These are phyloP conservation scores for Porites evermanni DNA, from an alignment of 92 coral and sea anemone genomes.

Conservation along the genomic window DNA sequence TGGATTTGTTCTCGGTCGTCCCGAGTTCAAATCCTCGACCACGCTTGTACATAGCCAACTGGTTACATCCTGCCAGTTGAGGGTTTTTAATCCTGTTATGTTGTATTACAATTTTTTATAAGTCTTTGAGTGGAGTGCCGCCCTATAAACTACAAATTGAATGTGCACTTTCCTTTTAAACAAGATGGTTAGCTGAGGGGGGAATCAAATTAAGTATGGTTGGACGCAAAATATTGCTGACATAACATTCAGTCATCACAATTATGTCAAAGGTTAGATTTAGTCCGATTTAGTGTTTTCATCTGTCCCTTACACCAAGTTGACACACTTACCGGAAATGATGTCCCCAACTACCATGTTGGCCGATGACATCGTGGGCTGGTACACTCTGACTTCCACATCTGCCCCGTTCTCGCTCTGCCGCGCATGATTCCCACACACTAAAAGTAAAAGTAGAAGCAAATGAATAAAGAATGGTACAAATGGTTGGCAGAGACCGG, in stretches of 20 bases:
- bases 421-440: constrained; percentile 17
- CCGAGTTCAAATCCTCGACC: too few species aligned
- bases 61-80: too few species aligned
- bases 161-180: too few species aligned
- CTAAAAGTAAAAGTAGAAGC: constrained; percentile 24
- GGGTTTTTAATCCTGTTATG: too few species aligned
- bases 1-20: too few species aligned
- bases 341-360: constrained; percentile 37
- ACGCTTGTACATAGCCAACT: too few species aligned
- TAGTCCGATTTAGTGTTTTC: constrained; percentile 14
- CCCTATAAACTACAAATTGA: too few species aligned
- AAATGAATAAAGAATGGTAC: constrained; percentile 25
- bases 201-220: constrained; percentile 16
- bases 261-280: constrained; percentile 15
- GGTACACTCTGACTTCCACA: constrained; percentile 28
- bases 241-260: constrained; percentile 8
- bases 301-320: constrained; percentile 27
- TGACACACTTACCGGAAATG: constrained; percentile 18
- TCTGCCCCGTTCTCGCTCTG: constrained; percentile 23
- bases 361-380: constrained; percentile 39
- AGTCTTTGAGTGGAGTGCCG: too few species aligned
- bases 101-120: too few species aligned
- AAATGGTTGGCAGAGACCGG: constrained; percentile 25
- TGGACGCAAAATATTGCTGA: constrained; percentile 25
- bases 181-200: constrained; percentile 7